Conservation (phyloP, 2,113 vertebrate genomes). For the Archilochus colubris region DNA sequence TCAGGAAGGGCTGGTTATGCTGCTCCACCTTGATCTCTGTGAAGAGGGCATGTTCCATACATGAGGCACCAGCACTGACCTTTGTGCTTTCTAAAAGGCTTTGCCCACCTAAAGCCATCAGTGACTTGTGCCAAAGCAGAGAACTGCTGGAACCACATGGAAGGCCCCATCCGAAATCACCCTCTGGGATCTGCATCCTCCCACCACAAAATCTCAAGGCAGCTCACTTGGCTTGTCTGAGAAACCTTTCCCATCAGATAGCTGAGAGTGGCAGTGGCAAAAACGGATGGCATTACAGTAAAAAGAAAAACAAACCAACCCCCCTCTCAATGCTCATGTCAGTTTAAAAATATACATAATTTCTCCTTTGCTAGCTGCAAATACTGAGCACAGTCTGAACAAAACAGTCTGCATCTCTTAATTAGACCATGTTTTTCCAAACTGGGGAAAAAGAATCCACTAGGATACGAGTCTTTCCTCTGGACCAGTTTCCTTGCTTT, state of each 20-base stretch:
- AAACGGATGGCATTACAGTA: not conserved
- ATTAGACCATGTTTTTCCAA: not conserved
- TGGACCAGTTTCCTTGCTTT: not conserved
- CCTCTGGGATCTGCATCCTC: not conserved
- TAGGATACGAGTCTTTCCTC: not conserved
- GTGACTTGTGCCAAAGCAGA: not conserved
- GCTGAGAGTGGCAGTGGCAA: fast-evolving
- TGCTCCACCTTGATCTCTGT: fast-evolving
- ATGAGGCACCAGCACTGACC: fast-evolving
- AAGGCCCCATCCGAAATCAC: not conserved
- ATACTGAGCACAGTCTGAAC: not conserved
- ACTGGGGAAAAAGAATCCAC: not conserved
- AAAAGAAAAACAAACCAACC: not conserved
- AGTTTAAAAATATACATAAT: not conserved
- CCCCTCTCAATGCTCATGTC: not conserved
- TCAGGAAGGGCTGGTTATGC: fast-evolving
- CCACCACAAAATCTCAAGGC: too few species aligned
- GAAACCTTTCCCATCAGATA: not conserved
- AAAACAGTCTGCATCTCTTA: not conserved
- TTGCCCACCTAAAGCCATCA: not conserved
- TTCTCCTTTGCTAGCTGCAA: not conserved
- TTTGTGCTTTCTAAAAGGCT: not conserved
- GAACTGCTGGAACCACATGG: not conserved
- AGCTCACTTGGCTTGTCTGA: not conserved
- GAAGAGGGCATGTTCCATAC: not conserved